These are phyloP conservation scores for Lepas anatifera DNA, from an alignment of 2,888 invertebrate species.

Conservation along the genomic window DNA sequence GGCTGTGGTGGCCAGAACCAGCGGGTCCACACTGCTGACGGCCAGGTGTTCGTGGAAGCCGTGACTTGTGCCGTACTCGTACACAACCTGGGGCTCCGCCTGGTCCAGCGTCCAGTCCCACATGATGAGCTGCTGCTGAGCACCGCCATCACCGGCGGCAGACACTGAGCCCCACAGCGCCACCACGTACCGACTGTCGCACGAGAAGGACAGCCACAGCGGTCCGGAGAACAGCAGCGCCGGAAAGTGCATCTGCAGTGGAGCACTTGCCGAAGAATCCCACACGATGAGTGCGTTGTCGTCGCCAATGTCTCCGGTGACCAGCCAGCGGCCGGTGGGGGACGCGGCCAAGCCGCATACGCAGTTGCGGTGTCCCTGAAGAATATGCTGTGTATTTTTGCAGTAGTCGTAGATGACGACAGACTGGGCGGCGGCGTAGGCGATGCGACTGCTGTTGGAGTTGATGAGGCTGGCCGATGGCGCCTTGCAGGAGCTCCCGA, in stretches of 20 bases:
- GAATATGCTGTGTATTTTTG: constrained; percentile 44
- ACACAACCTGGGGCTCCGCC: not conserved
- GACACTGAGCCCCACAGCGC: not conserved
- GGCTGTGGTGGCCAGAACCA: not conserved
- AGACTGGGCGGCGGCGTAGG: constrained; percentile 51
- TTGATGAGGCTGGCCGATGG: constrained; percentile 48
- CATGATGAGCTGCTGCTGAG: not conserved
- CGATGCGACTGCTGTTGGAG: constrained; percentile 40
- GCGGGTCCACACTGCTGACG: not conserved
- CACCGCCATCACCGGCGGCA: not conserved
- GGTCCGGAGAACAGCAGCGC: not conserved
- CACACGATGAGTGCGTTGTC: constrained; percentile 47
- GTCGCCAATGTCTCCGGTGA: constrained; percentile 45
- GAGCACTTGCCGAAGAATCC: constrained; percentile 35
- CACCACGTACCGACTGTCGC: not conserved
- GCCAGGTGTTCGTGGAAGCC: not conserved
- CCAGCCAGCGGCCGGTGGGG: constrained; percentile 43
- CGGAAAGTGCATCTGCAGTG: constrained; percentile 8
- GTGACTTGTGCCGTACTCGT: not conserved
- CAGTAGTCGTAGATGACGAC: constrained; percentile 51
- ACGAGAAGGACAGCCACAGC: not conserved
- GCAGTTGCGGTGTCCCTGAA: constrained; percentile 50
- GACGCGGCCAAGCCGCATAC: constrained; percentile 42
- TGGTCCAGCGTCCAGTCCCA: not conserved
- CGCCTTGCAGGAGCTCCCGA: constrained; percentile 47